Percentiles rank a stretch among this genome's conserved stretches.
These are phyloP conservation scores for Pseudocheirus occidentalis DNA, from an alignment of 2,797 vertebrate species.

Conservation along the genomic window DNA sequence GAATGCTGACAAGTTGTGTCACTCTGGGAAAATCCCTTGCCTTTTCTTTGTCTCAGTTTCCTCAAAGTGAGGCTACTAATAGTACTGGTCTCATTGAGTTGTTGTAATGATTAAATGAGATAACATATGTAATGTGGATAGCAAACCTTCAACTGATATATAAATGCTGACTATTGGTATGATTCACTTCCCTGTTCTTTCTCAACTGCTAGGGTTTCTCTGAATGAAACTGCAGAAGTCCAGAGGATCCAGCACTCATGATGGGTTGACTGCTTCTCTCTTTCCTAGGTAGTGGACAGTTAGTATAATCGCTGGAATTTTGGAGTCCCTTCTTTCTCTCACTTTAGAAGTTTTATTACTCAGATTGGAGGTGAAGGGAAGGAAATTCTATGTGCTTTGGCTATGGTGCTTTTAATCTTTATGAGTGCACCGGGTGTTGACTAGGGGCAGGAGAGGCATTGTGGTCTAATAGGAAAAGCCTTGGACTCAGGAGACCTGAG, in stretches of 20 bases:
- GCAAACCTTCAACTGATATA: neutral
- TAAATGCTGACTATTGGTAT: neutral
- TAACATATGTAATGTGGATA: neutral
- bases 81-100: neutral
- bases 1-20: neutral
- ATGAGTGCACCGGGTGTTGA: slow-evolving; percentile 59
- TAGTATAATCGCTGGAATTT: slow-evolving; percentile 45
- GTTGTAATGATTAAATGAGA: neutral
- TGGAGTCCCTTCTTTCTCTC: neutral
- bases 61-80: neutral
- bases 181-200: neutral
- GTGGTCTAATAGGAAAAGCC: neutral
- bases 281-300: neutral
- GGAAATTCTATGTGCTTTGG: slow-evolving; percentile 37
- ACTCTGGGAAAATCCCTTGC: neutral
- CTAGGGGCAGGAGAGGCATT: neutral
- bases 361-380: slow-evolving; percentile 52
- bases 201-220: neutral
- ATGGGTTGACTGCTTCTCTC: too few species aligned
- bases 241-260: neutral
- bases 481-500: neutral
- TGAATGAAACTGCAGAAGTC: neutral
- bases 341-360: slow-evolving; percentile 10
- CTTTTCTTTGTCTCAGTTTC: neutral
- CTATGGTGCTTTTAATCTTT: slow-evolving; percentile 49